phyloP scores from a whole-genome alignment of 2,888 invertebrate genomes.

The Oeneis ivallda region DNA sequence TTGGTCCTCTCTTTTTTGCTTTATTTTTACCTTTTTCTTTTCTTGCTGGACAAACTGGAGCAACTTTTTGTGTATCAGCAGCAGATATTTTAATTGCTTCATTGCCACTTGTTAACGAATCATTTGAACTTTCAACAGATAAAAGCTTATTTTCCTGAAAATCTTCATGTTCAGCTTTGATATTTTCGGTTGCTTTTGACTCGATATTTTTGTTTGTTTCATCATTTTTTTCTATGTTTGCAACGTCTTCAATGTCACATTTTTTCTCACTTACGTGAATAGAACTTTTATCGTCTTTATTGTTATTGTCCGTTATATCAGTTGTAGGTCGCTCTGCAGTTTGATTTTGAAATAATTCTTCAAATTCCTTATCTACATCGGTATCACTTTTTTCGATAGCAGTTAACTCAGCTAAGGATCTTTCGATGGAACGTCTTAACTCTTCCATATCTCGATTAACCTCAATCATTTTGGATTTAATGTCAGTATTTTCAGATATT shows the following conservation, averaged over 20 bases:
- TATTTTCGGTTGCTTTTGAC: background rate
- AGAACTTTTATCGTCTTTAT: background rate
- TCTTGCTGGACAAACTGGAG: conserved; percentile 57
- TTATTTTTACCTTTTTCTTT: conserved; percentile 71
- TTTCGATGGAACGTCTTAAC: conserved; percentile 67
- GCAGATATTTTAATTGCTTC: conserved; percentile 2
- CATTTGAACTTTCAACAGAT: background rate
- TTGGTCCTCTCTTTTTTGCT: conserved; percentile 65
- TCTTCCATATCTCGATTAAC: conserved; percentile 75
- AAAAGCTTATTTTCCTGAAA: background rate
- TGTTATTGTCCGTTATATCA: background rate
- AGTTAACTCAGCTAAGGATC: conserved; percentile 68
- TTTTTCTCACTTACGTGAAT: background rate
- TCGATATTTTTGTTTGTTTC: background rate
- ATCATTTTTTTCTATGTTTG: background rate
- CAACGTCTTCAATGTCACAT: background rate
- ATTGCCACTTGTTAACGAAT: conserved; percentile 1
- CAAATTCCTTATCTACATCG: conserved; percentile 49
- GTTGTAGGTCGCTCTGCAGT: background rate
- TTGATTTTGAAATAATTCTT: conserved; percentile 33
- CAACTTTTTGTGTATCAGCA: conserved; percentile 38
- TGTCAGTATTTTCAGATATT: conserved; percentile 59
- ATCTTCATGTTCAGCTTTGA: background rate
- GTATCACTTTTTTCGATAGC: conserved; percentile 61
- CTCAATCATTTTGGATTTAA: conserved; percentile 74